phyloP scores from a whole-genome alignment of 2,888 invertebrate genomes.

The Sinodicranocentrus sp. region DNA sequence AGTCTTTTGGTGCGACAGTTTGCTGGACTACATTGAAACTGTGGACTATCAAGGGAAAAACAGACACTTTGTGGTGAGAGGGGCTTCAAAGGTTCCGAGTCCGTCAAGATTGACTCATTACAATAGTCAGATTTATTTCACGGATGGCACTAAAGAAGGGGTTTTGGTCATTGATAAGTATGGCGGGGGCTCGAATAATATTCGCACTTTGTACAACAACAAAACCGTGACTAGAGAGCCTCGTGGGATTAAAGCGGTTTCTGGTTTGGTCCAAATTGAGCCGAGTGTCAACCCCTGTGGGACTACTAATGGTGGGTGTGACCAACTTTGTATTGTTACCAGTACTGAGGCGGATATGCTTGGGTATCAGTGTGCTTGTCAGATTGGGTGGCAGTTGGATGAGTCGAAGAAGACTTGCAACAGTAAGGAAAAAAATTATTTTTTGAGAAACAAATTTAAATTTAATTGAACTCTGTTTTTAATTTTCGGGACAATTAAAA shows the following conservation, averaged over 20 bases:
- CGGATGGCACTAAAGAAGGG: constrained; percentile 93
- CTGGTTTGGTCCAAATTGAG: constrained; percentile 87
- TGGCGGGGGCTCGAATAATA: constrained; percentile 85
- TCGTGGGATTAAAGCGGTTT: constrained; percentile 90
- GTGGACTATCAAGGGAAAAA: constrained; percentile 94
- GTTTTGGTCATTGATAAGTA: constrained; percentile 93
- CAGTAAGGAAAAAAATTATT: constrained; percentile 79
- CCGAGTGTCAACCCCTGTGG: constrained; percentile 88
- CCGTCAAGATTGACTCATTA: constrained; percentile 91
- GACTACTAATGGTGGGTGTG: constrained; percentile 91
- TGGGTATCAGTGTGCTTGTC: constrained; percentile 94
- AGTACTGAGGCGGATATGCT: constrained; percentile 80
- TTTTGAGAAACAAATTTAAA: too few relatives aligned
- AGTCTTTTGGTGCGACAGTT: constrained; percentile 97
- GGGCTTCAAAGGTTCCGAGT: constrained; percentile 87
- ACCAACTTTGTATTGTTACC: constrained; percentile 96
- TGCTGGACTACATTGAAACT: constrained; percentile 96
- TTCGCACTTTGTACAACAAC: constrained; percentile 89
- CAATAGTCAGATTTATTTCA: constrained; percentile 94
- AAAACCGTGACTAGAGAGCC: constrained; percentile 88
- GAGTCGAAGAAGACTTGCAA: constrained; percentile 88
- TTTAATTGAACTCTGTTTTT: neutral
- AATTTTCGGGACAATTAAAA: neutral
- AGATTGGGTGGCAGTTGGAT: constrained; percentile 89
- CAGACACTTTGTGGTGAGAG: constrained; percentile 88